Conservation (phyloP, 2,113 vertebrate species). For the Rallus limicola region DNA sequence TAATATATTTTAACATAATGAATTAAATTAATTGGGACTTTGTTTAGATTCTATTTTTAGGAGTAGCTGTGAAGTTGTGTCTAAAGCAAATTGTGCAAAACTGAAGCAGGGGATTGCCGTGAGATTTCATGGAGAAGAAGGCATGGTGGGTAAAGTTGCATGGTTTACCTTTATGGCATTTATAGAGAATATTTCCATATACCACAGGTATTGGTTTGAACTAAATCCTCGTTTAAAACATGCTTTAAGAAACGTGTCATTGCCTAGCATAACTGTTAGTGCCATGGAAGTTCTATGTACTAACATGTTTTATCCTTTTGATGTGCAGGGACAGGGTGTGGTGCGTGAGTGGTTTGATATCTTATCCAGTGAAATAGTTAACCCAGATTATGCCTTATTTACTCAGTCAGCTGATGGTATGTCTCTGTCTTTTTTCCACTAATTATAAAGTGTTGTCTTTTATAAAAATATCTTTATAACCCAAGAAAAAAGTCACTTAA, state of each 20-base stretch:
- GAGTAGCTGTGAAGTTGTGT: conserved; percentile 99
- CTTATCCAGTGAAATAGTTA: conserved; percentile 97
- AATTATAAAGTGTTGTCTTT: background rate
- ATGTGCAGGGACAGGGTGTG: conserved; percentile 92
- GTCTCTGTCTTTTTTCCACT: conserved; percentile 2
- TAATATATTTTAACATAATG: background rate
- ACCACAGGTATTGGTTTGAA: background rate
- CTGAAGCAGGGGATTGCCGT: conserved; percentile 97
- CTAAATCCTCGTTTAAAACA: background rate
- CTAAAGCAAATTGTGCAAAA: conserved; percentile 95
- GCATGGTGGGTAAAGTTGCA: conserved; percentile 86
- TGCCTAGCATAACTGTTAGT: background rate
- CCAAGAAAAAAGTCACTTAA: background rate
- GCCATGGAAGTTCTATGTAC: conserved; percentile 8
- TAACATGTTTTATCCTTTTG: conserved; percentile 51
- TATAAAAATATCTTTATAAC: background rate
- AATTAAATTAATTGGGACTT: conserved; percentile 68
- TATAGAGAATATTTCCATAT: background rate
- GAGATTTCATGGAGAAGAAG: conserved; percentile 97
- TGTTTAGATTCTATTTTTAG: conserved; percentile 96
- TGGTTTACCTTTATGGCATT: background rate
- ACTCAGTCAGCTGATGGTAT: conserved; percentile 98
- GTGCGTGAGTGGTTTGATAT: conserved; percentile 99
- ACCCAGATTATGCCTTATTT: conserved; percentile 97
- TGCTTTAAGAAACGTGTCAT: background rate